These are phyloP conservation scores for Theocolax elegans DNA, from an alignment of 1,140 invertebrate species.

Conservation along the genomic window DNA sequence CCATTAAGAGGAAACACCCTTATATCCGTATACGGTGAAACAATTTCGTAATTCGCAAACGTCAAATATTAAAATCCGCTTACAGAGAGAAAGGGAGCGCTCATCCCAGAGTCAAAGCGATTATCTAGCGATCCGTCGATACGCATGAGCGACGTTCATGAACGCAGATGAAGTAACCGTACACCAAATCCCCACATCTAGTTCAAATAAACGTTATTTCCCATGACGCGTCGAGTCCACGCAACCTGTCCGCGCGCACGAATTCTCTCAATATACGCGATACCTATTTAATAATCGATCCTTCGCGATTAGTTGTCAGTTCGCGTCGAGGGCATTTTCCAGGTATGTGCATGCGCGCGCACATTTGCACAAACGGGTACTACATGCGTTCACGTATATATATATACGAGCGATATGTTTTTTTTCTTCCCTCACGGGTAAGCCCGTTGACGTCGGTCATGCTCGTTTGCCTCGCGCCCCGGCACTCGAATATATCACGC, in stretches of 20 bases:
- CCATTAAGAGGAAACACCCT: no score
- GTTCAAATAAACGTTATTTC: conserved; percentile 11
- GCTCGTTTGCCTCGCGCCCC: conserved; percentile 32
- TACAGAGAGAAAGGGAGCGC: background rate
- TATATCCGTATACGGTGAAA: no score
- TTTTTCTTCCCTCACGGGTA: conserved; percentile 6
- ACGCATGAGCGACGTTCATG: conserved; percentile 2
- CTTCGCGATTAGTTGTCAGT: conserved; percentile 1
- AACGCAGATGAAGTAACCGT: background rate
- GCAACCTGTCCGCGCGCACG: background rate
- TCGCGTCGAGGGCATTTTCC: background rate
- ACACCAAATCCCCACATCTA: background rate
- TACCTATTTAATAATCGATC: conserved; percentile 13
- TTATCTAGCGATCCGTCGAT: background rate
- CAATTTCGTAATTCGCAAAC: background rate
- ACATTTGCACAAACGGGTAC: no score
- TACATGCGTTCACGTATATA: no score
- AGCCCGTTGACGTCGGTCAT: conserved; percentile 36
- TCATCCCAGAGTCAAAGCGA: conserved; percentile 1
- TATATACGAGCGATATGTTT: background rate
- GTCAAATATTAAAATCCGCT: conserved; percentile 16
- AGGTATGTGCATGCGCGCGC: background rate
- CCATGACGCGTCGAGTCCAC: conserved; percentile 1
- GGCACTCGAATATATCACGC: conserved; percentile 51
- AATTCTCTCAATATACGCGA: background rate